phyloP scores from a whole-genome alignment of 1,140 invertebrate species.

The Battus philenor region DNA sequence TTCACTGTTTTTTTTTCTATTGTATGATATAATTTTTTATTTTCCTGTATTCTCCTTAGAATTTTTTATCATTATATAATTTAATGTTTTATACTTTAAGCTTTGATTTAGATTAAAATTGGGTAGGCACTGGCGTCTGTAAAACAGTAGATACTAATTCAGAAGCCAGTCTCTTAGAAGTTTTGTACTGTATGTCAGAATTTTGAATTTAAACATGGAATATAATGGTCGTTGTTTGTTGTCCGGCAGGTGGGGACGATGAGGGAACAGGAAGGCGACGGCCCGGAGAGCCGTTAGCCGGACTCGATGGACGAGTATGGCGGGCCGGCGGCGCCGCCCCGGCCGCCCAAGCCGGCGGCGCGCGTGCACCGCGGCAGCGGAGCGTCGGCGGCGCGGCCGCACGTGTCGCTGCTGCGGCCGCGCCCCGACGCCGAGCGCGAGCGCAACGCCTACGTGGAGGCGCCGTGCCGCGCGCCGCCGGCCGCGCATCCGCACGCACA shows the following conservation, averaged over 20 bases:
- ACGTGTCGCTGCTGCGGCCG: slow-evolving; percentile 83
- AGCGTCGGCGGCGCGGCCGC: slow-evolving; percentile 72
- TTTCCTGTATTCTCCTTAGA: too few species aligned
- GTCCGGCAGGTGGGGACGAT: slow-evolving; percentile 76
- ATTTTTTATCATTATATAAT: too few species aligned
- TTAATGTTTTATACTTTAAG: too few species aligned
- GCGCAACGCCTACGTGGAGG: slow-evolving; percentile 91
- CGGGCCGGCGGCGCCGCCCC: slow-evolving; percentile 80
- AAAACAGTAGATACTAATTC: too few species aligned
- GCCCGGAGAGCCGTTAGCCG: slow-evolving; percentile 75
- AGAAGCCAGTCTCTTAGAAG: too few species aligned
- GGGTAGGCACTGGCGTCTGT: too few species aligned
- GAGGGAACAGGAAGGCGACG: slow-evolving; percentile 78
- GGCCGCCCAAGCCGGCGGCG: slow-evolving; percentile 79
- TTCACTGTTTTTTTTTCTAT: too few species aligned
- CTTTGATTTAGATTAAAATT: too few species aligned
- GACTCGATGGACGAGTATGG: slow-evolving; percentile 76
- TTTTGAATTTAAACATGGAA: too few species aligned
- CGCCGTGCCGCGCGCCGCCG: slow-evolving; percentile 76
- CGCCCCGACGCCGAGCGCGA: slow-evolving; percentile 85
- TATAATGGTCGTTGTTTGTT: slow-evolving; percentile 21
- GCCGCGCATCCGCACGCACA: slow-evolving; percentile 42
- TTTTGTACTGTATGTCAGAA: too few species aligned
- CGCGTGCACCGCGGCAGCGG: slow-evolving; percentile 76
- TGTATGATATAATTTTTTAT: too few species aligned